Evolutionary conservation across 2,113 vertebrate species (phyloP), one percentile per base, ranked within the genome.

Genomic region (Corapipo altera): DNA sequence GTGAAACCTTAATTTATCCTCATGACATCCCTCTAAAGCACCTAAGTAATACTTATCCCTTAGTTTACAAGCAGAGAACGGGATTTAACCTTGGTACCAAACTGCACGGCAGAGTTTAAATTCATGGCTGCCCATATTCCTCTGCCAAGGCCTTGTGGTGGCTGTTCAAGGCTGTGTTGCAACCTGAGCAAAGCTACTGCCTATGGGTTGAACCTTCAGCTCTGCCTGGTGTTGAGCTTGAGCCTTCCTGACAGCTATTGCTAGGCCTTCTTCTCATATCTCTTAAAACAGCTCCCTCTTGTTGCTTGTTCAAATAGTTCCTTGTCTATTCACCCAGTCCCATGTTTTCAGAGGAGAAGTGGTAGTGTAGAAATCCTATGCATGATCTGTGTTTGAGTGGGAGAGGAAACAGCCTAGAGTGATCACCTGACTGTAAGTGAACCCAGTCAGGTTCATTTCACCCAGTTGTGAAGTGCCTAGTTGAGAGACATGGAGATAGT

Each of bases 141-240:
- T 54, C 46, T 64, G 49, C 18, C 1, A 4, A 43, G 41, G 46
- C 28, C 28, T 37, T 2, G 1, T 0, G 0, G 15, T 69, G 23
- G 22, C 8, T 0, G 0, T 44, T 26, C 1, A 2, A 44, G 44
- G 19, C 33, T 0, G 0, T 14, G 3, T 35, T 1, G 1, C 6
- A 19, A 9, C 24, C 9, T 3, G 5, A 27, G 33, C 0, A 0
- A 72, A 79, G 33, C n/a, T 12, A 5, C n/a, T 19, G 15, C 37
- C 27, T 48, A 84, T 17, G 57, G 9, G n/a, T 8, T 59, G 41
- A 80, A 12, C 88, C 22, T 58, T 67, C 15, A 3, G 30, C n/a
- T 65, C 77, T 96, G 43, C n/a, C 49, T 81, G 15, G 1, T 15
- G 18, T 69, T 65, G 46, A 44, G 32, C 30, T 54, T 88, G 27